Conservation (phyloP, 2,797 vertebrate genomes). For the Lophius americanus region DNA sequence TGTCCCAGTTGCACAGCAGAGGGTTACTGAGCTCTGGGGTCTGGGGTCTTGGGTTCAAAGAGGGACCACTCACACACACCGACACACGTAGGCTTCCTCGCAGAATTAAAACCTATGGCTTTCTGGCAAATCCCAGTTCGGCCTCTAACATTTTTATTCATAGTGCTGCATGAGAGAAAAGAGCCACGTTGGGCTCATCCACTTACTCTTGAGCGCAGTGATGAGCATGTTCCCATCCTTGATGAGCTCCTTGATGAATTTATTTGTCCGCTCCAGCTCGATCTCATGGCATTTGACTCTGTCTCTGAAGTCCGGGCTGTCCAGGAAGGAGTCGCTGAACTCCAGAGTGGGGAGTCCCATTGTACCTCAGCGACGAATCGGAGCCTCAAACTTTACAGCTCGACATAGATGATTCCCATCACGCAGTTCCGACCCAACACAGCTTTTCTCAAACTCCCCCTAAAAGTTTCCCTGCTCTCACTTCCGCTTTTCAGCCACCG, state of each 20-base stretch:
- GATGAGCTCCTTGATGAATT: slow-evolving; percentile 97
- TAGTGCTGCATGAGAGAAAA: neutral
- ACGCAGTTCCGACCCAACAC: slow-evolving; percentile 30
- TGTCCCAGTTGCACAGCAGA: slow-evolving; percentile 7
- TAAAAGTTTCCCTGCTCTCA: slow-evolving; percentile 62
- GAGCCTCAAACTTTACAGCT: slow-evolving; percentile 17
- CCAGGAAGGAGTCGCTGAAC: slow-evolving; percentile 96
- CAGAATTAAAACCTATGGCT: slow-evolving; percentile 9
- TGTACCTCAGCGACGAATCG: slow-evolving; percentile 17
- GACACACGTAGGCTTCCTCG: too few relatives aligned
- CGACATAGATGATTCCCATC: slow-evolving; percentile 38
- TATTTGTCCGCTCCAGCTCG: slow-evolving; percentile 95
- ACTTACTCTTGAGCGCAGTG: slow-evolving; percentile 93
- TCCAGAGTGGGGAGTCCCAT: slow-evolving; percentile 98
- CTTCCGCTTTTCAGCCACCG: slow-evolving; percentile 68
- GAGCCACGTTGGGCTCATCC: neutral
- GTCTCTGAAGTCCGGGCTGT: slow-evolving; percentile 96
- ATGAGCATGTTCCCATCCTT: slow-evolving; percentile 97
- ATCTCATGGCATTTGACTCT: slow-evolving; percentile 94
- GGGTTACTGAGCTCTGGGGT: slow-evolving; percentile 8
- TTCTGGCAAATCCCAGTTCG: slow-evolving; percentile 13
- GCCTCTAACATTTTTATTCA: slow-evolving; percentile 1
- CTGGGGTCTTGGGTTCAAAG: slow-evolving; percentile 7
- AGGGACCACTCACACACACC: slow-evolving; percentile 7
- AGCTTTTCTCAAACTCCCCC: slow-evolving; percentile 22